A percentile compares a stretch with the other conserved stretches of the same genome.
Conservation (phyloP, 2,888 invertebrate species). For the Thecophora atra region DNA sequence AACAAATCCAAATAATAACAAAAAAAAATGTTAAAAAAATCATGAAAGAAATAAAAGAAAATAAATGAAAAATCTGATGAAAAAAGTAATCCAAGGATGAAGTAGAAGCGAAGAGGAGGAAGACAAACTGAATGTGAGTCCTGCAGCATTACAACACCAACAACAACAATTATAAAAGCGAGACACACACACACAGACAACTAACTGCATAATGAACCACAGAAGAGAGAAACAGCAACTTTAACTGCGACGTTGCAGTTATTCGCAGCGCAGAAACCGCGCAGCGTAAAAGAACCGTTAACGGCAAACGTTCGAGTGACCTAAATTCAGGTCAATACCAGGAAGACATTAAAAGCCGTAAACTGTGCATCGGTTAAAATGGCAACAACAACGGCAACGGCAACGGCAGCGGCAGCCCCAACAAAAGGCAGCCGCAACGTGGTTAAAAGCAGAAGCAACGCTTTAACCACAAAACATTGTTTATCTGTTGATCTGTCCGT, state of each 20-base stretch:
- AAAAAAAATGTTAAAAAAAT: neutral
- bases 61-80: neutral
- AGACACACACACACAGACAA: too few species aligned
- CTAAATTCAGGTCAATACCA: conserved; percentile 61
- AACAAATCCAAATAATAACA: neutral
- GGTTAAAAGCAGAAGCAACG: neutral
- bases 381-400: conserved; percentile 9
- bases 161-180: conserved; percentile 14
- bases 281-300: conserved; percentile 36
- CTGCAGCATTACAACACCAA: conserved; percentile 4
- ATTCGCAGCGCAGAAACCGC: neutral
- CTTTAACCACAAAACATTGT: conserved; percentile 27
- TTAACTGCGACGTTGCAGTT: neutral
- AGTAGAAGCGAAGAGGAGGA: neutral
- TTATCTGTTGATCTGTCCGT: neutral
- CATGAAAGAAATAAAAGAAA: neutral
- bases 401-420: neutral
- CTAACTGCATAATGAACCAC: too few species aligned
- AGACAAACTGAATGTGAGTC: neutral
- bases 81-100: neutral
- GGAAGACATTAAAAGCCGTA: conserved; percentile 50
- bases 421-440: neutral
- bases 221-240: neutral
- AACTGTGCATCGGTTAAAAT: conserved; percentile 20
- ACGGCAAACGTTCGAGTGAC: conserved; percentile 54